Evolutionary conservation across 2,888 invertebrate genomes (phyloP), one percentile per base, ranked within the genome.

Genomic region (Flabesymbios commensalis): DNA sequence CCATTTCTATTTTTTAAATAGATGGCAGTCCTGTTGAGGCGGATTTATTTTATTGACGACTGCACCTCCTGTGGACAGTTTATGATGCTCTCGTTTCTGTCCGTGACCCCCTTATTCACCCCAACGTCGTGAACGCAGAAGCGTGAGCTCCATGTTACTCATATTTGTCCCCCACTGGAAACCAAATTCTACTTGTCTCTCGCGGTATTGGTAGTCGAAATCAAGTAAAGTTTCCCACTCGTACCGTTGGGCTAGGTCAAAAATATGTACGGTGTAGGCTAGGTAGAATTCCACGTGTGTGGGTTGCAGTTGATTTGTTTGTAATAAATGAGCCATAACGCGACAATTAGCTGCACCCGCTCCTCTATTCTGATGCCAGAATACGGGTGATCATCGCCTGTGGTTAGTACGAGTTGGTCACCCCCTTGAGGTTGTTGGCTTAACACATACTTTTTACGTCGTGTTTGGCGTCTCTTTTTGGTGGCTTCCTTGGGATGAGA

Each of bases 151-250:
- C n/a, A n/a, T 45, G 7, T 19, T 7, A 7, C n/a, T 14, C 7
- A 10, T 45, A 7, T 19, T 45, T 10, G 7, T 7, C n/a, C 45
- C 45, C 45, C 45, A 45, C 22, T 45, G 10, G 45, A 45, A 45
- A 7, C 45, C 45, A 7, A 19, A 24, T 7, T 14, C 45, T 24
- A 24, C 45, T 24, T 45, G 45, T 22, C 22, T 14, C 24, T 45
- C 45, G 24, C 45, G 45, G 45, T 45, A 45, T 22, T 45, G 45
- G 22, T 45, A 45, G 22, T 45, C 45, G 22, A 45, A 45, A 22
- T 45, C 45, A 14, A 45, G 22, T 7, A 45, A 19, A 24, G 14
- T 19, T 10, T 10, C 45, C 14, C 45, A 45, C n/a, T n/a, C n/a
- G n/a, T n/a, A n/a, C n/a, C n/a, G n/a, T n/a, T n/a, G n/a, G n/a